A percentile compares a stretch with the other conserved stretches of the same genome.
Evolutionary conservation across 2,113 vertebrate genomes (phyloP).

Genomic region (Camelus dromedarius): DNA sequence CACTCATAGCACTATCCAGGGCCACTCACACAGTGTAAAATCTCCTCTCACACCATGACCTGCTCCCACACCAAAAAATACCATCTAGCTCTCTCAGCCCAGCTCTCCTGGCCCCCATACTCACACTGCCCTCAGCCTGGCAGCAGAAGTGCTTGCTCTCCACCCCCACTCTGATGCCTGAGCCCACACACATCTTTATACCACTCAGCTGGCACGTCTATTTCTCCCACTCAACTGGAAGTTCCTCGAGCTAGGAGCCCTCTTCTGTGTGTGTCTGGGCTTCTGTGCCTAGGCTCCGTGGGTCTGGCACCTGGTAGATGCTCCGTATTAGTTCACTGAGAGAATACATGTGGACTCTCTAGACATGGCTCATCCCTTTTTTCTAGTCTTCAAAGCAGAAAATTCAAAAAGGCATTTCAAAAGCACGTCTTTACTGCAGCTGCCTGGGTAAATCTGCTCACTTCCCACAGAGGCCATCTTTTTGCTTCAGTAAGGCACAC

Average conservation of each 20-base stretch:
- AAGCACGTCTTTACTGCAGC: constrained; percentile 37
- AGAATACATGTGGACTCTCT: background rate
- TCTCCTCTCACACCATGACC: background rate
- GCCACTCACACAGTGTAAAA: background rate
- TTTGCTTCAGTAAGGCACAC: constrained; percentile 50
- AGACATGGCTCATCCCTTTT: background rate
- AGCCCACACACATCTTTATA: background rate
- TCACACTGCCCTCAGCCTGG: background rate
- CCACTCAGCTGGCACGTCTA: background rate
- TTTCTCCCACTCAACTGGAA: background rate
- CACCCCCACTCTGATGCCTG: background rate
- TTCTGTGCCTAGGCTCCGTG: background rate
- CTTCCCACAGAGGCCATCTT: background rate
- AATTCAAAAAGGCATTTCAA: constrained; percentile 65
- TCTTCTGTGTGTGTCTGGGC: background rate
- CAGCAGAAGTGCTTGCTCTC: background rate
- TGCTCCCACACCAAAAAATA: background rate
- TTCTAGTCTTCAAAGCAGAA: constrained; percentile 59
- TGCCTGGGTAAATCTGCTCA: constrained; percentile 55
- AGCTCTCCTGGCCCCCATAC: background rate
- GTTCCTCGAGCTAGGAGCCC: background rate
- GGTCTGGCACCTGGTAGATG: background rate
- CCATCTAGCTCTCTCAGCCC: background rate
- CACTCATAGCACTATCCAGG: background rate
- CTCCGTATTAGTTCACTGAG: background rate